Base-by-base conservation (phyloP, 2,797 vertebrate genomes). In the Otolemur crassicaudatus region DNA sequence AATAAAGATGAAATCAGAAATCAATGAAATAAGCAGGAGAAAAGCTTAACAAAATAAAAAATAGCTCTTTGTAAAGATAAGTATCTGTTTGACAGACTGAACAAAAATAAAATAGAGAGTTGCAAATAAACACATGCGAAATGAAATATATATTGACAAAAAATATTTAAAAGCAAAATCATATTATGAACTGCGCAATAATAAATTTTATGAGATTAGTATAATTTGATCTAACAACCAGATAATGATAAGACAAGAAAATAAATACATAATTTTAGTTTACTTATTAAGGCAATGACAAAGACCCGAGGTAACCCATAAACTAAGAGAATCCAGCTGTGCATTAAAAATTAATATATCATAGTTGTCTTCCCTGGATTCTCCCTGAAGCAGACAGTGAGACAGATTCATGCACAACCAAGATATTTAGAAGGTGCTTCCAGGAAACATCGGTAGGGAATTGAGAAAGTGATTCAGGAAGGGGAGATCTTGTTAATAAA, bases 151-250 rank as follows among this genome's bases (percentile, higher is more conserved):
- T 60, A 65, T 11, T 49, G 5, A 75, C 17, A 25, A 7, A 75
- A 93, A 79, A 73, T 73, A 34, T 82, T 91, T 91, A 86, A 87
- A 92, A 85, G 60, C 29, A 86, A 90, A 90, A 29, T 49, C 14
- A 8, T 70, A 11, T 31, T 60, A 53, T 72, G 46, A 73, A 76
- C 34, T 53, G 27, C n/a, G 19, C 11, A 83, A 58, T 75, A 70
- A 61, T 85, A 84, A 90, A 87, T 87, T 27, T 90, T 16, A 20
- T 46, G 19, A 87, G 7, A 1, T 16, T 67, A 58, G 19, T 67
- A 17, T 77, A 65, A 91, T 86, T 87, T 58, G 63, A 87, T 90
- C 25, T 19, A 53, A 83, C 20, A 89, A 65, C 2, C n/a, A 43
- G 43, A 75, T 86, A 60, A 60, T 46, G 13, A 25, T 75, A 75